These are phyloP conservation scores for Dichetophora obliterata DNA, from an alignment of 2,888 invertebrate genomes.

Conservation along the genomic window DNA sequence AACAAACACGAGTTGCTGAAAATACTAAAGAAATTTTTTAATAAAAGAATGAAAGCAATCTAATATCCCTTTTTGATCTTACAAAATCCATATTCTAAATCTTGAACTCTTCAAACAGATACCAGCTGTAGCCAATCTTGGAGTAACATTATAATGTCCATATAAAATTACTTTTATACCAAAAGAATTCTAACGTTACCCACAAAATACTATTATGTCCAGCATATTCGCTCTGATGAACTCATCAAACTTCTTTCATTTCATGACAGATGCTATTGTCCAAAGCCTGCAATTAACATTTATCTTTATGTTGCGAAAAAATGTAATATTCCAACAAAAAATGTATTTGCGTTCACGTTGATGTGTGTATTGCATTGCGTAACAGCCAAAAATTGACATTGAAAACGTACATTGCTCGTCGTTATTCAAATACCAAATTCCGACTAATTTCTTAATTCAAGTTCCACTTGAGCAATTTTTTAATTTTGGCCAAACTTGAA, in stretches of 20 bases:
- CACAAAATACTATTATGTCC: not conserved
- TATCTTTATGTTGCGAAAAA: not conserved
- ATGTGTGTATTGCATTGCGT: not conserved
- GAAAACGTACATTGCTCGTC: conserved; percentile 49
- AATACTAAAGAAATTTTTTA: not conserved
- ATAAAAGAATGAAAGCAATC: not conserved
- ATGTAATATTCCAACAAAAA: too few relatives aligned
- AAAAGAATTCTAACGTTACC: not conserved
- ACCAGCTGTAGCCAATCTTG: too few relatives aligned
- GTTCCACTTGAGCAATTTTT: conserved; percentile 44
- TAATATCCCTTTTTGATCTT: not conserved
- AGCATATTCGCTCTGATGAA: conserved; percentile 1
- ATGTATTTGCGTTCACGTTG: too few relatives aligned
- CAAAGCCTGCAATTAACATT: conserved; percentile 5
- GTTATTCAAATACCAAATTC: conserved; percentile 35
- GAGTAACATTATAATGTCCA: too few relatives aligned
- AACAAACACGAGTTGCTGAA: not conserved
- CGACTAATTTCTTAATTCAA: conserved; percentile 32
- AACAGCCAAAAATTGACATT: conserved; percentile 43
- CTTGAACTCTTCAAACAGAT: not conserved
- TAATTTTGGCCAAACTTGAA: conserved; percentile 20
- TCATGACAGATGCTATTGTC: conserved; percentile 22
- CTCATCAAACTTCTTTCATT: conserved; percentile 12
- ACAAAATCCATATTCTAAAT: not conserved
- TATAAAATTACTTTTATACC: too few relatives aligned